Base-by-base conservation (phyloP, 2,113 vertebrate genomes). In the Peromyscus polionotus region DNA sequence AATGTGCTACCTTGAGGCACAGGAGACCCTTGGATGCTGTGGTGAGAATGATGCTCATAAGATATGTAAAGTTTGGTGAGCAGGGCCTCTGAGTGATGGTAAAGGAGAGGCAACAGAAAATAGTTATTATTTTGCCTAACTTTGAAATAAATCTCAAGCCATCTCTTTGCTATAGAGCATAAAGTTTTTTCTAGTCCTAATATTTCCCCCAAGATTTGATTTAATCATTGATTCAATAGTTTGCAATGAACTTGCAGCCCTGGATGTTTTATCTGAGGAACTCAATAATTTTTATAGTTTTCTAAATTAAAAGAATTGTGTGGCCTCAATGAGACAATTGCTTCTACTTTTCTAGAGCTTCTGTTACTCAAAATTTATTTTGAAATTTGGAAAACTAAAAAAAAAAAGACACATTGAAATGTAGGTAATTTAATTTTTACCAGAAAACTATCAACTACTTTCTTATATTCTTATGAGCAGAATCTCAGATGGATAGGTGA, bases 91-190 rank as follows among this genome's bases (percentile, higher is more conserved):
- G 11, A 73, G 51, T 24, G 16, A 94, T 16, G 24, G 12, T 17
- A 24, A 67, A 31, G n/a, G 33, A 2, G n/a, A 65, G 26, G 33
- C 20, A 63, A 36, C 2, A 67, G 70, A 36, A 87, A 20, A 1
- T 76, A 48, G 65, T 65, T 95, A 91, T 76, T 42, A 6, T 2
- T 51, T 39, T 91, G 42, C 10, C 54, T 84, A 68, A 79, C 63
- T 95, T 73, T 63, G 45, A 13, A 86, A 77, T 83, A 61, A 87
- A 73, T 88, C 33, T 94, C 85, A 90, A 95, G 63, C 22, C 80
- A 73, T 11, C 20, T 72, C 31, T 92, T 94, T 87, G 20, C 33
- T 61, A 24, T 0, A 79, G 24, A 39, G 57, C 73, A 51, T 31
- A 72, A 59, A n/a, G 14, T 83, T 51, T 77, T 84, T 45, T 79